Conservation (phyloP, 2,113 vertebrate species). For the Progne subis region DNA sequence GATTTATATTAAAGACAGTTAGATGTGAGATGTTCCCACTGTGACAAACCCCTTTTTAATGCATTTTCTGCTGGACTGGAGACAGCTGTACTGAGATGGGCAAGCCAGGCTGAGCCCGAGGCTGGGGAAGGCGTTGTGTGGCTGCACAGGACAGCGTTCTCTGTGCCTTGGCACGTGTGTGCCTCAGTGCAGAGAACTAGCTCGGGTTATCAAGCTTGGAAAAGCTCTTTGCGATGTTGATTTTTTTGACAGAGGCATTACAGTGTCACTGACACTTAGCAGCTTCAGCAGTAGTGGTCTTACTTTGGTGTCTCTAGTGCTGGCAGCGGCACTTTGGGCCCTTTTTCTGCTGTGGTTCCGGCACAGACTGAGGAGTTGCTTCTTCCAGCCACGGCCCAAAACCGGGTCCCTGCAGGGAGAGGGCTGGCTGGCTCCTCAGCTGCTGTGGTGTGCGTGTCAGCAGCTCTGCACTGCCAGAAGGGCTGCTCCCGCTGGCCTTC, state of each 20-base stretch:
- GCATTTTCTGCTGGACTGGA: neutral
- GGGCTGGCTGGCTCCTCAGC: neutral
- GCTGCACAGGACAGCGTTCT: neutral
- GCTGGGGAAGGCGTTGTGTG: neutral
- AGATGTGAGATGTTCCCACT: neutral
- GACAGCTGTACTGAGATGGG: neutral
- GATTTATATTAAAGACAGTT: neutral
- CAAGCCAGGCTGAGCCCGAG: neutral
- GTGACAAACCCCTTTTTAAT: neutral
- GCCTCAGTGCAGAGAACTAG: neutral
- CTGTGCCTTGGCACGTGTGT: neutral
- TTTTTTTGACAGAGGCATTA: neutral
- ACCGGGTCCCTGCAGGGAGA: neutral
- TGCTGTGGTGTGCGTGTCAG: neutral
- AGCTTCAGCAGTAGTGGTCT: rapidly evolving
- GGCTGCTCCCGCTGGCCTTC: neutral
- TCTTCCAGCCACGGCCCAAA: neutral
- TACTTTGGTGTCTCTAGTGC: neutral
- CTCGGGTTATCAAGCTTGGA: neutral
- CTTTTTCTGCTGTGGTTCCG: neutral
- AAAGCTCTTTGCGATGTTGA: neutral
- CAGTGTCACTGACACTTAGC: rapidly evolving
- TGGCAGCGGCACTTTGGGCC: rapidly evolving
- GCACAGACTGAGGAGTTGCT: neutral
- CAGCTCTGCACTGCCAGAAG: neutral